phyloP scores from a whole-genome alignment of 2,888 invertebrate species.

The Griposia aprilina region DNA sequence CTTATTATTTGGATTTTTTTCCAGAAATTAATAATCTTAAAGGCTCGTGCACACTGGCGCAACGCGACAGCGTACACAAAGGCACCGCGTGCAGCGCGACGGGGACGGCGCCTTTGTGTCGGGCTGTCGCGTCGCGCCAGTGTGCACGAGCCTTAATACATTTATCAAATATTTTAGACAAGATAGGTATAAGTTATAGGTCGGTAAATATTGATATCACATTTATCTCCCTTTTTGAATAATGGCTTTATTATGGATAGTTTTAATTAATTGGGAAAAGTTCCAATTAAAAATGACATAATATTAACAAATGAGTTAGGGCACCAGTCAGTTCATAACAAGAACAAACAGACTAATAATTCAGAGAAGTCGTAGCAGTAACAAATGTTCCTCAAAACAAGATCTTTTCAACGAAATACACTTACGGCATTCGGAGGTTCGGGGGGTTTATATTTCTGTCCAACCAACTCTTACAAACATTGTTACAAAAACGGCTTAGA shows the following conservation, averaged over 20 bases:
- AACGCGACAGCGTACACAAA: too few species aligned
- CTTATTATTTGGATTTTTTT: not conserved
- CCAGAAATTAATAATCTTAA: not conserved
- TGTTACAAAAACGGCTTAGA: too few species aligned
- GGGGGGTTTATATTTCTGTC: not conserved
- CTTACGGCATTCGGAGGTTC: too few species aligned
- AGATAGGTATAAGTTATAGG: not conserved
- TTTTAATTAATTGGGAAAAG: constrained; percentile 1
- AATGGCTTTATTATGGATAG: not conserved
- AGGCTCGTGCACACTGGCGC: too few species aligned
- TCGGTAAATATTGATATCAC: not conserved
- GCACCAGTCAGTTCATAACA: not conserved
- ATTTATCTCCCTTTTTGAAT: constrained; percentile 15
- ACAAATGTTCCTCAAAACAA: too few species aligned
- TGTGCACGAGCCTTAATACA: not conserved
- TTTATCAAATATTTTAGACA: not conserved
- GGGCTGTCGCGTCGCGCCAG: too few species aligned
- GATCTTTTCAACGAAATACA: too few species aligned
- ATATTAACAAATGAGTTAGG: not conserved
- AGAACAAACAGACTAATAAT: too few species aligned
- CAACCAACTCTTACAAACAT: not conserved
- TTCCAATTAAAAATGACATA: not conserved
- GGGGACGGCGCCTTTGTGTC: too few species aligned
- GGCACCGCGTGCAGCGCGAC: too few species aligned
- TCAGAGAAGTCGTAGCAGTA: too few species aligned